phyloP scores from a whole-genome alignment of 2,797 vertebrate species.

The Aplochiton taeniatus region DNA sequence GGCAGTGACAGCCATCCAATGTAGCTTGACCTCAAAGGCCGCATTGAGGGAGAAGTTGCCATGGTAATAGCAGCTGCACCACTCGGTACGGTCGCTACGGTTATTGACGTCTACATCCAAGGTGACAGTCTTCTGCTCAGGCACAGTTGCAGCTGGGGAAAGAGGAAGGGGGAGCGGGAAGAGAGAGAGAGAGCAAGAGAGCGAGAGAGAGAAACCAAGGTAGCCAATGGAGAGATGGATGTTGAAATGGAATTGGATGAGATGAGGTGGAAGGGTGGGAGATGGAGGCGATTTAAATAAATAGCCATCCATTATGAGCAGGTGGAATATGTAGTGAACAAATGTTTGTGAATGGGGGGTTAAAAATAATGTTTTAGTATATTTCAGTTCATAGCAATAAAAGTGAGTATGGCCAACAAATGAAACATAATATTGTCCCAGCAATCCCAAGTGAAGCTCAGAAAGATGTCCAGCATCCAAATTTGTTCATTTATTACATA shows the following conservation, averaged over 20 bases:
- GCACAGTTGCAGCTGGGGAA: conserved; percentile 87
- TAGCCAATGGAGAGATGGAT: neutral
- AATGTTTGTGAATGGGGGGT: conserved; percentile 1
- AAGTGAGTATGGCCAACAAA: too few species aligned
- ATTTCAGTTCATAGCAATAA: too few species aligned
- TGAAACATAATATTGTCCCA: too few species aligned
- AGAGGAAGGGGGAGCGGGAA: conserved; percentile 5
- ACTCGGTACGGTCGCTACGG: conserved; percentile 90
- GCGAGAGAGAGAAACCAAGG: neutral
- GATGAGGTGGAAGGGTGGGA: neutral
- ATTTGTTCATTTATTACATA: too few species aligned
- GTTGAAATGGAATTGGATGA: conserved; percentile 9
- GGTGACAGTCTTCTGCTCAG: conserved; percentile 94
- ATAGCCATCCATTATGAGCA: neutral
- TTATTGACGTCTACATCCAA: conserved; percentile 95
- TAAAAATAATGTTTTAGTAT: neutral
- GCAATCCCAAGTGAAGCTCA: too few species aligned
- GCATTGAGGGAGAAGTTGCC: conserved; percentile 91
- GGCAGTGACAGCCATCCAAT: conserved; percentile 98
- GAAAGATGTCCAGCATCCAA: too few species aligned
- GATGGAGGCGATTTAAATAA: neutral
- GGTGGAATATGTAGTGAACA: neutral
- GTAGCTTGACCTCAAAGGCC: conserved; percentile 96
- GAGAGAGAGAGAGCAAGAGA: conserved; percentile 39
- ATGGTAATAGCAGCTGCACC: conserved; percentile 98